Evolutionary conservation across 1,140 invertebrate genomes (phyloP).

Genomic region (Eupristina koningsbergeri): DNA sequence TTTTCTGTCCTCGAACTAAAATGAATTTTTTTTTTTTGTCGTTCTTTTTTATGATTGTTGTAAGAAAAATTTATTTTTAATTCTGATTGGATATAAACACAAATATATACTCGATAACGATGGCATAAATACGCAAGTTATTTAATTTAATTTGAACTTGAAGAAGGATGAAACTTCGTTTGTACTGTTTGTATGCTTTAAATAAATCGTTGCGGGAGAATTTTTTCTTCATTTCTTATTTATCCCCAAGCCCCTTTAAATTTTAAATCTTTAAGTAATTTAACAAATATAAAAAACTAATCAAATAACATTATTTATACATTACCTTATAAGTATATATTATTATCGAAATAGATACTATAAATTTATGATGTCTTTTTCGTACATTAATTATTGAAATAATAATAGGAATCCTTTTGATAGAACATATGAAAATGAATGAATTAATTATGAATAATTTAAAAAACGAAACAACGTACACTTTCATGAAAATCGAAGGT

Average conservation of each 20-base stretch:
- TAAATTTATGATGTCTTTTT: too few species aligned
- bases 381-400: too few species aligned
- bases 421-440: too few species aligned
- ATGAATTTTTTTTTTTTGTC: slow-evolving; percentile 14
- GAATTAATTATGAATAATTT: too few species aligned
- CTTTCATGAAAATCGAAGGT: too few species aligned
- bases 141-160: slow-evolving; percentile 66
- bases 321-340: too few species aligned
- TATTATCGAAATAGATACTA: too few species aligned
- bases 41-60: slow-evolving; percentile 10
- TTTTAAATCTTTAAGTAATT: too few species aligned
- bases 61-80: slow-evolving; percentile 7
- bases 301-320: too few species aligned
- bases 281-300: too few species aligned
- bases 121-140: slow-evolving; percentile 58
- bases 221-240: slow-evolving; percentile 22
- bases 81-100: background rate
- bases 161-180: slow-evolving; percentile 66
- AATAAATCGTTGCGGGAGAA: slow-evolving; percentile 71
- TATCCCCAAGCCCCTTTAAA: background rate
- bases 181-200: slow-evolving; percentile 74
- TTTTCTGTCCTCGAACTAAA: background rate
- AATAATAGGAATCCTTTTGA: too few species aligned
- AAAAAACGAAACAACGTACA: too few species aligned
- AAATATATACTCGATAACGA: slow-evolving; percentile 4